Base-by-base conservation (phyloP, 2,797 vertebrate species). In the Mycteria americana region DNA sequence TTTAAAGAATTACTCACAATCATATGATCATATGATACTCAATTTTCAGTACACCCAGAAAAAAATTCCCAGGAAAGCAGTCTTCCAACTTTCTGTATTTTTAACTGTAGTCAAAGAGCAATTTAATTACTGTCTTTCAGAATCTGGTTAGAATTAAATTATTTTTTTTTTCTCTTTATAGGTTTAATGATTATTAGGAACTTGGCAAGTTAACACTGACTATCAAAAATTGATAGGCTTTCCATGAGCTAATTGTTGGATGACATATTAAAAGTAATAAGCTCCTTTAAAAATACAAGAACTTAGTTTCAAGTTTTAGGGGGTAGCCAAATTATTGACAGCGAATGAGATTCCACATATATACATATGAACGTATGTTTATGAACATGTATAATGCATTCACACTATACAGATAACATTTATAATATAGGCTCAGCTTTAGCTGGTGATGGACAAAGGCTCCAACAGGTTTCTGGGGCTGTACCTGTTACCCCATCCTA, bases 1-100 rank as follows among this genome's bases (percentile, higher is more conserved):
- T 88, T 72, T 97, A 97, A 98, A 92, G 50, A 96, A 95, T 97
- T 68, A 37, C 23, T 59, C 33, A 45, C 46, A 74, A 2, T 53
- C 19, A 7, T 78, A 31, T n/a, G 53, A 84, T 69, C 59, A 45
- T 11, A 33, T 6, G 10, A 84, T 22, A 35, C 31, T 89, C 67
- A 24, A 53, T 88, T 95, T 94, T 93, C 63, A 87, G 30, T 59
- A 88, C 25, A 80, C 9, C 16, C 31, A 82, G 7, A 70, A 72
- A 81, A 74, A 28, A 56, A 43, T 28, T 62, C 28, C 54, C 60
- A 76, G 45, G 37, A 92, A 91, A 86, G 7, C 43, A 74, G 15
- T 45, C 75, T 60, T 87, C 51, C 54, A 80, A 79, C 15, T 88
- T 83, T 77, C 33, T 25, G 9, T 84, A n/a, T 43, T 72, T 85